Conservation (phyloP, 1,140 invertebrate species). For the Drosophila truncata region DNA sequence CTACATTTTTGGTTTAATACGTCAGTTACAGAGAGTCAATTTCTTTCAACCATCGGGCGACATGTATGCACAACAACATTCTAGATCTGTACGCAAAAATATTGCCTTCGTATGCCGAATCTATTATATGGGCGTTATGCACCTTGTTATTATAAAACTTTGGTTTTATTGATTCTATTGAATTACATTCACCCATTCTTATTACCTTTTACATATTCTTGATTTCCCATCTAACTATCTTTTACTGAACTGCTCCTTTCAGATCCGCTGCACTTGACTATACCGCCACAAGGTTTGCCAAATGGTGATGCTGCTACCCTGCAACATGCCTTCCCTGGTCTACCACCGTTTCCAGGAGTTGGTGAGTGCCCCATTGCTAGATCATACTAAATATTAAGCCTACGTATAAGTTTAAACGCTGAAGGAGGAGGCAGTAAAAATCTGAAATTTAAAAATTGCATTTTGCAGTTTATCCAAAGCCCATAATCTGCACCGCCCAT, state of each 20-base stretch:
- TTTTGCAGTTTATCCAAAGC: conserved; percentile 9
- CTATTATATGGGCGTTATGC: background rate
- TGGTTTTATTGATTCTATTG: background rate
- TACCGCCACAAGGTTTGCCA: conserved; percentile 94
- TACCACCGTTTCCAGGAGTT: conserved; percentile 96
- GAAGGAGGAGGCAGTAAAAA: conserved; percentile 2
- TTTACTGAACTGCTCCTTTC: background rate
- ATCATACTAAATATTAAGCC: background rate
- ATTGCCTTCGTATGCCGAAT: too few species aligned
- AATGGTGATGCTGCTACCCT: conserved; percentile 95
- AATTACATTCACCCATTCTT: background rate
- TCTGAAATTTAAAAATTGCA: conserved; percentile 1
- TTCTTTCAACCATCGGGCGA: too few species aligned
- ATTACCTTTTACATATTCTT: background rate
- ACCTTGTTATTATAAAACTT: background rate
- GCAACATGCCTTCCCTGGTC: conserved; percentile 93
- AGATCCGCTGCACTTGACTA: conserved; percentile 88
- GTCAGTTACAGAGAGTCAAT: too few species aligned
- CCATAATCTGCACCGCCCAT: conserved; percentile 16
- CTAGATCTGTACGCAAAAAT: too few species aligned
- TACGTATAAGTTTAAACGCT: conserved; percentile 4
- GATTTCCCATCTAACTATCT: background rate
- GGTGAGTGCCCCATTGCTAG: conserved; percentile 88
- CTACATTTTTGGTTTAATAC: too few species aligned
- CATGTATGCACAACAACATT: too few species aligned